Percentiles rank a stretch among this genome's conserved stretches.
Conservation (phyloP, 2,888 invertebrate genomes). For the Kryphioiulus occultus region DNA sequence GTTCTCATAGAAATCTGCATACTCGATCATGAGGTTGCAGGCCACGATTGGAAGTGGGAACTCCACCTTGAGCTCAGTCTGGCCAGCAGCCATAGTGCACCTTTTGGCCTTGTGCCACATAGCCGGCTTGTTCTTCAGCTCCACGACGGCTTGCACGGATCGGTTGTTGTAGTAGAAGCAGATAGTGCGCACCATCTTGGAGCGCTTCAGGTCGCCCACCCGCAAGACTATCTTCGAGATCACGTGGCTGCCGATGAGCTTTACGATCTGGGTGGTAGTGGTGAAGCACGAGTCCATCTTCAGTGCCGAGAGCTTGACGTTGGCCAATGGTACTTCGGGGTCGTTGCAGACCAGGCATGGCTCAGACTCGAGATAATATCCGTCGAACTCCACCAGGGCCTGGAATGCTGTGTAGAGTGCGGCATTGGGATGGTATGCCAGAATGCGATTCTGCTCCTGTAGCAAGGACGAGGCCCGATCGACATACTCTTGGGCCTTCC, state of each 20-base stretch:
- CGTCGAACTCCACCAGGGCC: constrained; percentile 94
- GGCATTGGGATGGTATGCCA: constrained; percentile 92
- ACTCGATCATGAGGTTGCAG: constrained; percentile 98
- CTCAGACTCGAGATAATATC: constrained; percentile 95
- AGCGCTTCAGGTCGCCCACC: constrained; percentile 93
- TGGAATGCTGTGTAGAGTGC: constrained; percentile 89
- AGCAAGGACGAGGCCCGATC: constrained; percentile 86
- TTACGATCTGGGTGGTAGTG: constrained; percentile 96
- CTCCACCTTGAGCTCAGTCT: constrained; percentile 95
- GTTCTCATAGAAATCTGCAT: constrained; percentile 97
- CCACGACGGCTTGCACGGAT: constrained; percentile 92
- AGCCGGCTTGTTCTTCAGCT: constrained; percentile 93
- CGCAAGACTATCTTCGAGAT: constrained; percentile 92
- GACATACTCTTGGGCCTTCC: constrained; percentile 75
- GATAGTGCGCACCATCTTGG: constrained; percentile 95
- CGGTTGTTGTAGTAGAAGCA: constrained; percentile 97
- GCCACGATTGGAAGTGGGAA: constrained; percentile 97
- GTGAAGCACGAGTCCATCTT: constrained; percentile 98
- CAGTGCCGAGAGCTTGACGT: constrained; percentile 89
- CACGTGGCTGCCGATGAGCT: constrained; percentile 92
- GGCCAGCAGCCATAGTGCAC: constrained; percentile 86
- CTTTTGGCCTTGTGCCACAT: constrained; percentile 98
- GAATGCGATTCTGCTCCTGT: constrained; percentile 84
- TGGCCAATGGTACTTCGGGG: constrained; percentile 84
- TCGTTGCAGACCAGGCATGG: constrained; percentile 98